phyloP scores from a whole-genome alignment of 1,140 invertebrate genomes.

The Heliconius himera region DNA sequence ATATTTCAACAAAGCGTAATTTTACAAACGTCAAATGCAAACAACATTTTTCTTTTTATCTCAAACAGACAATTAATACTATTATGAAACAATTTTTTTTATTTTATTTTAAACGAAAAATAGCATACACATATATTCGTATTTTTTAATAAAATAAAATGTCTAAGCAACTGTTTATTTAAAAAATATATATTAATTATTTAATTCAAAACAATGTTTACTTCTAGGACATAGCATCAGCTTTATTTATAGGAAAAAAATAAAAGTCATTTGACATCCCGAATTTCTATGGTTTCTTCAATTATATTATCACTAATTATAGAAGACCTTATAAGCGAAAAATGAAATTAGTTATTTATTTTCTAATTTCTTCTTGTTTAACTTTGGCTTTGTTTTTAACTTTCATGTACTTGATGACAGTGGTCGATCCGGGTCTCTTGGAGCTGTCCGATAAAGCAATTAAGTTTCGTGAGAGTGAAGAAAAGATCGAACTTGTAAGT shows the following conservation, averaged over 20 bases:
- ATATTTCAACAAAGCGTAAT: background rate
- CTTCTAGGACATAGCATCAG: background rate
- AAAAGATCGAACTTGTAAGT: slow-evolving; percentile 21
- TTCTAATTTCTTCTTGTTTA: slow-evolving; percentile 37
- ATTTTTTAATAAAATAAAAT: no score
- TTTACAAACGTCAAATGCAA: slow-evolving; percentile 8
- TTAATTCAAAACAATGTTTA: background rate
- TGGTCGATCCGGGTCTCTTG: slow-evolving; percentile 45
- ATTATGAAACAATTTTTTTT: background rate
- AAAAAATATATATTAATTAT: no score
- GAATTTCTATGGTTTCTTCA: slow-evolving; percentile 11
- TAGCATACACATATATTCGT: background rate
- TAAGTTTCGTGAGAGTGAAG: background rate
- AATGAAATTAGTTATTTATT: slow-evolving; percentile 43
- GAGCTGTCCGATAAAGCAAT: slow-evolving; percentile 30
- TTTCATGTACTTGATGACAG: slow-evolving; percentile 50
- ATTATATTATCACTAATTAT: slow-evolving; percentile 4
- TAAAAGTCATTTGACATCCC: background rate
- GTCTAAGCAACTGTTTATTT: no score
- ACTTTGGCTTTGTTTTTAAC: slow-evolving; percentile 39
- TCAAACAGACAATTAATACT: background rate
- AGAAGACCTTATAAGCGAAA: background rate
- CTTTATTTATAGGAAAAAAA: background rate
- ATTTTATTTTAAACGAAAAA: background rate
- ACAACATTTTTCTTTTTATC: background rate